Conservation (phyloP, 2,888 invertebrate genomes). For the Stenchaetothrips biformis region DNA sequence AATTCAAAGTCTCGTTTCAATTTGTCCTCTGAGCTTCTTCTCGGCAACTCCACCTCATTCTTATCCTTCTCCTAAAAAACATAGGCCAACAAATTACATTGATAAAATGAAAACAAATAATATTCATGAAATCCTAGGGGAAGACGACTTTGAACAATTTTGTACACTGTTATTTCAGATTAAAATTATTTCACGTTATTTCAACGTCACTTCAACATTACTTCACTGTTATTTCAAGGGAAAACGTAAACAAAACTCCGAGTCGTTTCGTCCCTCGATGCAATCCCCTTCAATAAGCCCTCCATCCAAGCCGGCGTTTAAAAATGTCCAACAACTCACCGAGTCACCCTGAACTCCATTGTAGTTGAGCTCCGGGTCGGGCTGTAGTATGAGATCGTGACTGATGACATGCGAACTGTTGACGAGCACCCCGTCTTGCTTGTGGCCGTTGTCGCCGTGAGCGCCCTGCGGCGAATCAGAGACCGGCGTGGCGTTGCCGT, state of each 20-base stretch:
- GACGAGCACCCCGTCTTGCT: conserved; percentile 40
- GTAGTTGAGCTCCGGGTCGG: conserved; percentile 61
- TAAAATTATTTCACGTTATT: too few relatives aligned
- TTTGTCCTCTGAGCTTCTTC: conserved; percentile 48
- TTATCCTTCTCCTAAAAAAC: conserved; percentile 43
- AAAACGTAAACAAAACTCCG: too few relatives aligned
- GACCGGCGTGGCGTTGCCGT: conserved; percentile 2
- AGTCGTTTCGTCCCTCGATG: too few relatives aligned
- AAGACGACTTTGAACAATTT: too few relatives aligned
- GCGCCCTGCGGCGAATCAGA: neutral
- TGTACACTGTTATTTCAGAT: too few relatives aligned
- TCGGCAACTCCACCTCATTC: conserved; percentile 40
- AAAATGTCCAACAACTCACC: conserved; percentile 30
- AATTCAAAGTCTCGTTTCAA: conserved; percentile 69
- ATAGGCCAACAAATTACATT: neutral
- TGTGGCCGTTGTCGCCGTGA: conserved; percentile 43
- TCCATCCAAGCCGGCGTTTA: neutral
- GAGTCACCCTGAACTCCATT: conserved; percentile 47
- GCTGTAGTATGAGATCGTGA: conserved; percentile 67
- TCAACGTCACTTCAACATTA: too few relatives aligned
- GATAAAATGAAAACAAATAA: conserved; percentile 7
- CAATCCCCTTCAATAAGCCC: too few relatives aligned
- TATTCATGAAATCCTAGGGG: conserved; percentile 31
- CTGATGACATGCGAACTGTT: conserved; percentile 63
- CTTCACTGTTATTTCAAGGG: too few relatives aligned